Evolutionary conservation across 1,140 invertebrate species (phyloP).

Genomic region (Plutomurus gul): DNA sequence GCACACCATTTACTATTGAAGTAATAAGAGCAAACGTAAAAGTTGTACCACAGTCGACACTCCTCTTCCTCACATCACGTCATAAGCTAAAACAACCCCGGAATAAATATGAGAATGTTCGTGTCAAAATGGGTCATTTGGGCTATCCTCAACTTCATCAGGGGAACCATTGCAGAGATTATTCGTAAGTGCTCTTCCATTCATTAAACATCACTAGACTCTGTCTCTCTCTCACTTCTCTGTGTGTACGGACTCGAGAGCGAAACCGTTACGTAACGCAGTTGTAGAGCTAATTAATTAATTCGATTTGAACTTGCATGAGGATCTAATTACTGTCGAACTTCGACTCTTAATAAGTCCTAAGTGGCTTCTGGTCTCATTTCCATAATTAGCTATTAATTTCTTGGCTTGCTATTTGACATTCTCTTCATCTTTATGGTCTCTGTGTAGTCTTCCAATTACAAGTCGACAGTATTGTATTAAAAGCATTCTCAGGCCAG

Average conservation of each 20-base stretch:
- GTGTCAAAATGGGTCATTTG: conserved; percentile 37
- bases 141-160: conserved; percentile 39
- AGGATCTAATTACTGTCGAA: conserved; percentile 6
- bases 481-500: no score
- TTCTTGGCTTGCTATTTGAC: conserved; percentile 15
- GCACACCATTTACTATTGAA: no score
- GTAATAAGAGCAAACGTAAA: no score
- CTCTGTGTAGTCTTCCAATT: not conserved
- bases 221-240: not conserved
- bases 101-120: conserved; percentile 16
- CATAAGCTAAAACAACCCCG: not conserved
- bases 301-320: conserved; percentile 34
- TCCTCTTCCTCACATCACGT: not conserved
- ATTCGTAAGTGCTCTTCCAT: conserved; percentile 42
- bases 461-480: no score
- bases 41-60: not conserved
- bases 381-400: conserved; percentile 45
- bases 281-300: conserved; percentile 34
- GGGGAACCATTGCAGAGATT: conserved; percentile 34
- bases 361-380: conserved; percentile 27
- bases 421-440: not conserved
- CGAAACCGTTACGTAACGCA: not conserved
- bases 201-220: not conserved
- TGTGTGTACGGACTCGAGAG: not conserved
- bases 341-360: conserved; percentile 19